phyloP scores from a whole-genome alignment of 2,113 vertebrate species.

The Nematolebias whitei region DNA sequence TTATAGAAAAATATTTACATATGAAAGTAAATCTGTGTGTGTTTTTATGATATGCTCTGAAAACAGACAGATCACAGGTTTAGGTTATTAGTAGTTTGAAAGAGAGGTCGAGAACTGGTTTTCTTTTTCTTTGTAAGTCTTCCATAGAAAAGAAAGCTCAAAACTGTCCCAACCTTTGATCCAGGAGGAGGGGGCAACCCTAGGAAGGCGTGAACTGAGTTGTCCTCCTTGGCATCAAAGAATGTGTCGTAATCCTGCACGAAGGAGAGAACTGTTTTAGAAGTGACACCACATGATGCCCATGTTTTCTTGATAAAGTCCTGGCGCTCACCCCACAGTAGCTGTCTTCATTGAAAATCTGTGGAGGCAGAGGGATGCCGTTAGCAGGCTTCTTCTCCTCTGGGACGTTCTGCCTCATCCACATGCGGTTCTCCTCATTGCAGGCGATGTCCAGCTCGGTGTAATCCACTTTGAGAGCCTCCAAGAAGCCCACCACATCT shows the following conservation, averaged over 20 bases:
- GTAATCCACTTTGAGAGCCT: slow-evolving; percentile 96
- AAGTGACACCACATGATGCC: not conserved
- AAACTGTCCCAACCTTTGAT: slow-evolving; percentile 85
- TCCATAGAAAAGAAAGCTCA: not conserved
- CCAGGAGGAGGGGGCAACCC: slow-evolving; percentile 92
- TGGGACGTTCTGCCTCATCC: slow-evolving; percentile 98
- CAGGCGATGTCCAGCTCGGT: slow-evolving; percentile 93
- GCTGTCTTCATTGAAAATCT: slow-evolving; percentile 95
- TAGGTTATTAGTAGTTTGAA: too few species aligned
- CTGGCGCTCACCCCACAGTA: slow-evolving; percentile 92
- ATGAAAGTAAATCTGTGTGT: too few species aligned
- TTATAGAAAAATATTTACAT: too few species aligned
- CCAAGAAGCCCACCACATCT: slow-evolving; percentile 94
- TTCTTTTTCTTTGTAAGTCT: too few species aligned
- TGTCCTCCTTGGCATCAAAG: slow-evolving; percentile 97
- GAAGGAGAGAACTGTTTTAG: not conserved
- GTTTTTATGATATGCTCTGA: too few species aligned
- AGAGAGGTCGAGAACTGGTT: not conserved
- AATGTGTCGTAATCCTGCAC: slow-evolving; percentile 96
- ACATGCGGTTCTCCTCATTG: slow-evolving; percentile 93
- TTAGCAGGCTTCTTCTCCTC: slow-evolving; percentile 93
- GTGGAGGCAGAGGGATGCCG: slow-evolving; percentile 95
- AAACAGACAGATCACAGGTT: too few species aligned
- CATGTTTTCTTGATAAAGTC: not conserved
- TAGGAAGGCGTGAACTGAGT: slow-evolving; percentile 91